These are phyloP conservation scores for Eubucco bourcierii DNA, from an alignment of 2,113 vertebrate species.

Conservation along the genomic window DNA sequence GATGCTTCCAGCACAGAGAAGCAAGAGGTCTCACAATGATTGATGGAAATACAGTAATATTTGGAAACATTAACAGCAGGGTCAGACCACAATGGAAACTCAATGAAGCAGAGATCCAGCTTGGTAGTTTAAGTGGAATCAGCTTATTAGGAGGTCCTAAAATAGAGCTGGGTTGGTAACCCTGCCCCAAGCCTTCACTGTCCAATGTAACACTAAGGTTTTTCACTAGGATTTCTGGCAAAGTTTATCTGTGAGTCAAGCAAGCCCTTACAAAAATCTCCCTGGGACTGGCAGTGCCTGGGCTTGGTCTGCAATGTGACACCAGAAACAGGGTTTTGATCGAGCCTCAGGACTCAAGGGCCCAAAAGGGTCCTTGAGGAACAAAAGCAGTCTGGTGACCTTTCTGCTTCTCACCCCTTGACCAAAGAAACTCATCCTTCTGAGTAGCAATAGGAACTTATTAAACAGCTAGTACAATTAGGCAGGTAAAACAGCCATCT, in stretches of 20 bases:
- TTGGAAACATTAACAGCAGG: not conserved
- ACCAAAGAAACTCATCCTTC: not conserved
- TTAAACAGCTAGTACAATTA: accelerated
- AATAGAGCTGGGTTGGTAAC: not conserved
- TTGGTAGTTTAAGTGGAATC: not conserved
- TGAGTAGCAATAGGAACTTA: not conserved
- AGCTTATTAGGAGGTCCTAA: not conserved
- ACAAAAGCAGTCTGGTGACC: not conserved
- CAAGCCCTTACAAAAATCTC: not conserved
- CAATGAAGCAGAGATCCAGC: accelerated
- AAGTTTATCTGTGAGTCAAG: not conserved
- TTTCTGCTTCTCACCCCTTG: not conserved
- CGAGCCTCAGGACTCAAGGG: not conserved
- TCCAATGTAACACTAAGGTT: not conserved
- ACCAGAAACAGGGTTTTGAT: not conserved
- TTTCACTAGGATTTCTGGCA: not conserved
- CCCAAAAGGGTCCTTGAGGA: not conserved
- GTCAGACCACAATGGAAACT: not conserved
- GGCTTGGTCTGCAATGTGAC: not conserved
- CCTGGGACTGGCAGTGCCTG: too few relatives aligned
- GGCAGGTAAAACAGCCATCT: not conserved
- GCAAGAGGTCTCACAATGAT: not conserved
- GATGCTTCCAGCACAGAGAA: not conserved
- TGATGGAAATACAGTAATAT: not conserved
- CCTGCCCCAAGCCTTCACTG: not conserved